Percentiles rank a stretch among this genome's conserved stretches.
Evolutionary conservation across 2,797 vertebrate species (phyloP).

Genomic region (Xyrichtys novacula): DNA sequence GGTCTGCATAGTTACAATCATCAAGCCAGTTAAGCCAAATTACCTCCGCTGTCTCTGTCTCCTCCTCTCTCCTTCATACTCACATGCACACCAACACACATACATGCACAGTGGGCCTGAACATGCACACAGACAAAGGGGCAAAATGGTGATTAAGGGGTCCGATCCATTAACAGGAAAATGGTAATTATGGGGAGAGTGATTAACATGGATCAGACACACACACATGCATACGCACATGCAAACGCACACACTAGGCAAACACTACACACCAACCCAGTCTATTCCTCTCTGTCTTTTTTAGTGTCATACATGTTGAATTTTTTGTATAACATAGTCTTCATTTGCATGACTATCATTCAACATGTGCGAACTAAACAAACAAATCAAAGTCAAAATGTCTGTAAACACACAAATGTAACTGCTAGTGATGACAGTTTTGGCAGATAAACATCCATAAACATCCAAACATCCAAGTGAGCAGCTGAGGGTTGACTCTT

Average conservation of each 20-base stretch:
- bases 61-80: conserved; percentile 9
- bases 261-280: not conserved
- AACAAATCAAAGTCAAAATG: too few species aligned
- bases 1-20: conserved; percentile 52
- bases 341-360: too few species aligned
- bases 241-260: not conserved
- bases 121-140: conserved; percentile 31
- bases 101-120: conserved; percentile 1
- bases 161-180: conserved; percentile 70
- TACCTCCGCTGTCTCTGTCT: conserved; percentile 45
- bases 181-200: conserved; percentile 65
- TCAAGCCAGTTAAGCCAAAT: conserved; percentile 67
- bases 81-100: not conserved
- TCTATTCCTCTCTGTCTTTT: not conserved
- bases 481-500: too few species aligned
- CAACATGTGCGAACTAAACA: too few species aligned
- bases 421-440: too few species aligned
- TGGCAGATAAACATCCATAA: too few species aligned
- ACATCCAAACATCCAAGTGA: too few species aligned
- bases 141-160: conserved; percentile 74
- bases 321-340: too few species aligned
- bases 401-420: too few species aligned
- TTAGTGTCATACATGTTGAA: not conserved
- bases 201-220: conserved; percentile 58
- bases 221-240: not conserved